Base-by-base conservation (phyloP, 2,113 vertebrate genomes). In the Hydrochoerus hydrochaeris region DNA sequence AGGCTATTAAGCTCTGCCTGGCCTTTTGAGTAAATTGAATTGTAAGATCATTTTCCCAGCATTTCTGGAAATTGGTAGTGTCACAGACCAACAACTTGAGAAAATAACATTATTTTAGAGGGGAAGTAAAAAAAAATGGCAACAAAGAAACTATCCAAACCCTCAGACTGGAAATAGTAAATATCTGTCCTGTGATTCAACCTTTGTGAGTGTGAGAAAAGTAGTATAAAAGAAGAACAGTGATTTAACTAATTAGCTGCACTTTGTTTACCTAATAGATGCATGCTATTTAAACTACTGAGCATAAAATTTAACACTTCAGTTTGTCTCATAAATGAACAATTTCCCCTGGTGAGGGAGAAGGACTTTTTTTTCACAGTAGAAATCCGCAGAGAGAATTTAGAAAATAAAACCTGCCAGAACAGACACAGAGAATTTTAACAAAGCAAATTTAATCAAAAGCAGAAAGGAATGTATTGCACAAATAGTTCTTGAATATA, bases 51-150 rank as follows among this genome's bases (percentile, higher is more conserved):
- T 86, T 26, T 90, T 78, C 0, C 0, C 35, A 84, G 90, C 71
- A 97, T 93, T 97, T 97, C 77, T 95, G 80, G 44, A 97, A 97
- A 96, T 90, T 93, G 60, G 52, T 96, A 94, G 3, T 32, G 28
- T 97, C 86, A 93, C 67, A 90, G 89, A 28, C 83, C 77, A 97
- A 96, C 89, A 96, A 82, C 80, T 97, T 96, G 80, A 97, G 90
- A 97, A 97, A 97, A 97, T 93, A 97, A 82, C 81, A 92, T 96
- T 96, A 83, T 95, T 96, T 97, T 91, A 90, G 69, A 92, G 2
- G 5, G 11, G 24, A 91, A 80, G 67, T 86, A 54, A 54, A 54
- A 57, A 88, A 38, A 95, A 96, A 90, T 20, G 38, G 35, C 44
- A 91, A 94, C 67, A 81, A 89, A 87, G 57, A 88, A 77, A 44